These are phyloP conservation scores for Jordanella pulchra DNA, from an alignment of 2,797 vertebrate species.

Conservation along the genomic window DNA sequence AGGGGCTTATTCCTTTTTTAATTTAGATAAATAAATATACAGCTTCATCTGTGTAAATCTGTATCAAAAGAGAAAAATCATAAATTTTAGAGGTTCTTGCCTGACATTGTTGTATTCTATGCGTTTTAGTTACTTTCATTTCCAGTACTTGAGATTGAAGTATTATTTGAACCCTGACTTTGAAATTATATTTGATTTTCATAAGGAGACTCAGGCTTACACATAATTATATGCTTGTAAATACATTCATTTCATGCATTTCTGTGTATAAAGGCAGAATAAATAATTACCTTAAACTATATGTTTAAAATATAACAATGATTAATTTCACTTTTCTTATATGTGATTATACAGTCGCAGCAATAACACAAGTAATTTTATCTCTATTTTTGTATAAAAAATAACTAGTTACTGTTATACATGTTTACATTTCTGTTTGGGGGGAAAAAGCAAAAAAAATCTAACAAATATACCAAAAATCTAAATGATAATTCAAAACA, in stretches of 20 bases:
- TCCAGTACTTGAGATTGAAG: neutral
- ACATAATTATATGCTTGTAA: neutral
- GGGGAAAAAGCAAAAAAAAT: neutral
- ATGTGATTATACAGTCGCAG: neutral
- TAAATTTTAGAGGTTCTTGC: too few species aligned
- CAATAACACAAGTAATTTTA: neutral
- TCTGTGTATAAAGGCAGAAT: neutral
- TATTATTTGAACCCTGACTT: neutral
- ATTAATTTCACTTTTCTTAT: neutral
- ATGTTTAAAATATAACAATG: neutral
- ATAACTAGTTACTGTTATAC: neutral
- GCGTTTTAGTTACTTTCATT: neutral
- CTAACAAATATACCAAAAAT: neutral
- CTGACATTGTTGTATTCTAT: neutral
- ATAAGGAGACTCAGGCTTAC: neutral
- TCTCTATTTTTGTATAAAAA: neutral
- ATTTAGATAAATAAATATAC: too few species aligned
- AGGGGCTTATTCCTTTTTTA: too few species aligned
- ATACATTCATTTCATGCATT: neutral
- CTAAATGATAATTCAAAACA: slow-evolving; percentile 1
- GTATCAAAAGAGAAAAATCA: neutral
- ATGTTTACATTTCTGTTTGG: too few species aligned
- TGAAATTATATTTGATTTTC: neutral
- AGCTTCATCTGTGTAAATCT: neutral
- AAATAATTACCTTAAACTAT: neutral